phyloP scores from a whole-genome alignment of 2,113 vertebrate species.

The Ammospiza caudacuta region DNA sequence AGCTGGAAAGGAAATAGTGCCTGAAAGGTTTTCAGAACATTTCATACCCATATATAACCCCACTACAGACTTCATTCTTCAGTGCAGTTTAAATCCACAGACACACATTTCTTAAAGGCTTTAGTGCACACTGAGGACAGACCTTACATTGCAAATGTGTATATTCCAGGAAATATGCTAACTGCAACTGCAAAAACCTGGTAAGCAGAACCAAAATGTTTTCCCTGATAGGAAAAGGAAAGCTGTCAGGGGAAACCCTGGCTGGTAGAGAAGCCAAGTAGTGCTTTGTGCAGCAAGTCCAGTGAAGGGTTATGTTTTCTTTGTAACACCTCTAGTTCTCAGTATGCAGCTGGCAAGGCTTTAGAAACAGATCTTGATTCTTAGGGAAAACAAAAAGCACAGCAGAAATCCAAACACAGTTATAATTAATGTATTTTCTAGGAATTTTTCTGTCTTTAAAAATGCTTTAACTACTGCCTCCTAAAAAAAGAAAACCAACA shows the following conservation, averaged over 20 bases:
- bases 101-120: background rate
- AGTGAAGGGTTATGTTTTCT: background rate
- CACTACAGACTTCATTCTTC: background rate
- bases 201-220: background rate
- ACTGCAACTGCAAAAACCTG: background rate
- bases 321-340: background rate
- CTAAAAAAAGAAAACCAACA: background rate
- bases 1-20: background rate
- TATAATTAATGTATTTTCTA: background rate
- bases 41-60: background rate
- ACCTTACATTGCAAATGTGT: background rate
- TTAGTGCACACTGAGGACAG: background rate
- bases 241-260: background rate
- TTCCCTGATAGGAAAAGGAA: background rate
- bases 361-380: background rate
- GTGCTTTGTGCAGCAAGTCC: background rate
- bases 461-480: background rate
- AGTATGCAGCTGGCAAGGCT: background rate
- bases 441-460: background rate
- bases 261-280: background rate
- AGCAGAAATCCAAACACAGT: background rate
- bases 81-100: background rate
- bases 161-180: background rate
- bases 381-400: background rate
- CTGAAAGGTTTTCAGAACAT: background rate